phyloP scores from a whole-genome alignment of 2,888 invertebrate species.

The Griposia aprilina region DNA sequence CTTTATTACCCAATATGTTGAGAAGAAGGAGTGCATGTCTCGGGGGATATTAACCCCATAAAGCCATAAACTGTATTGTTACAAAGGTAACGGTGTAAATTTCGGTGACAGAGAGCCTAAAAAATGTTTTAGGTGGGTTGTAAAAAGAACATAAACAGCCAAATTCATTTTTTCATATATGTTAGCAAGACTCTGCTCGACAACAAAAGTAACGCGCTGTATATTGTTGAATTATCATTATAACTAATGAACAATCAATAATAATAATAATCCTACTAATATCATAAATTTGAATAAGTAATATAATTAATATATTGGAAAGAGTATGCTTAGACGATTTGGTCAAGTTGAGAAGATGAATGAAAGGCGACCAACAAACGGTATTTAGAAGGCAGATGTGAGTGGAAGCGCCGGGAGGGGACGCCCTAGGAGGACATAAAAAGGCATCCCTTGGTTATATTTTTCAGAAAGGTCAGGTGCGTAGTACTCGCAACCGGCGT shows the following conservation, averaged over 20 bases:
- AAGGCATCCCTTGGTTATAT: not conserved
- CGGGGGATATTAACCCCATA: conserved; percentile 53
- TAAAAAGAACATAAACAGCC: conserved; percentile 31
- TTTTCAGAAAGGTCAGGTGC: too few relatives aligned
- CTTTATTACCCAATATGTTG: conserved; percentile 60
- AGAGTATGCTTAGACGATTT: too few relatives aligned
- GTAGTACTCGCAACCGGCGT: too few relatives aligned
- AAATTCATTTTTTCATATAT: conserved; percentile 9
- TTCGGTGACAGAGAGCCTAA: conserved; percentile 20
- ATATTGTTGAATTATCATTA: not conserved
- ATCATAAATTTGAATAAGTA: too few relatives aligned
- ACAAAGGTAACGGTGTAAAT: conserved; percentile 45
- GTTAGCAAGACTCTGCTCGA: not conserved
- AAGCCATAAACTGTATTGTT: conserved; percentile 46
- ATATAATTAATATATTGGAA: too few relatives aligned
- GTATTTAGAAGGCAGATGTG: too few relatives aligned
- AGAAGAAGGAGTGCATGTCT: conserved; percentile 51
- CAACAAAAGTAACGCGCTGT: not conserved
- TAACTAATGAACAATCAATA: not conserved
- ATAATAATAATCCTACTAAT: too few relatives aligned
- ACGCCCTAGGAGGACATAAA: too few relatives aligned
- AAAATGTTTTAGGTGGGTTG: conserved; percentile 19
- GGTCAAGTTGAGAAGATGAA: too few relatives aligned
- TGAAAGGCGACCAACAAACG: too few relatives aligned
- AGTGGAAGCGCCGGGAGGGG: too few relatives aligned